Conservation (phyloP, 2,888 invertebrate species). For the Xanthia togata region DNA sequence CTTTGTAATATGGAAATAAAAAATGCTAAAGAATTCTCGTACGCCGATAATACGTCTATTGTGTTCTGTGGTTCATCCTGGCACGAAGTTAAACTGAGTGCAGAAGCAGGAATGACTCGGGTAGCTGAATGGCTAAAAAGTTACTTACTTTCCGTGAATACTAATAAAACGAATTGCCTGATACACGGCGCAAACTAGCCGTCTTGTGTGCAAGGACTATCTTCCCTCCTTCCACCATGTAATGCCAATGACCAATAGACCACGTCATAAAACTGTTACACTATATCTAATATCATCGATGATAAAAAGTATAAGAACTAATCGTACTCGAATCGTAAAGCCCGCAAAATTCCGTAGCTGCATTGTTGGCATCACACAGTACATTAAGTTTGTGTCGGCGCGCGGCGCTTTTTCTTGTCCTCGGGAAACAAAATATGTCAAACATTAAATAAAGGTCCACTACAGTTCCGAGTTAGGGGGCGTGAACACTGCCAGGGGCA, state of each 20-base stretch:
- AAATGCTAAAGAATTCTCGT: no score
- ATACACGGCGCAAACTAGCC: no score
- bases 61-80: no score
- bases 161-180: no score
- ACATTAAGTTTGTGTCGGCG: slow-evolving; percentile 17
- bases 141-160: no score
- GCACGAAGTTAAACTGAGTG: no score
- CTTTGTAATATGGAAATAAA: no score
- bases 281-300: background rate
- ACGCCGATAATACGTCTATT: no score
- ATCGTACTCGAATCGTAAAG: background rate
- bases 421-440: slow-evolving; percentile 54
- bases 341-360: background rate
- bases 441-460: slow-evolving; percentile 55
- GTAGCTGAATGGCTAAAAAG: no score
- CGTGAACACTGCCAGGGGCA: slow-evolving; percentile 22
- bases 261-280: no score
- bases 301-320: background rate
- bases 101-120: no score
- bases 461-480: slow-evolving; percentile 31
- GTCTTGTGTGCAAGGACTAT: background rate
- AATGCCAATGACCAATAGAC: background rate
- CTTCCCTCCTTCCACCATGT: background rate
- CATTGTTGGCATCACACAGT: slow-evolving; percentile 37
- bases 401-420: slow-evolving; percentile 13